Percentiles rank a stretch among this genome's conserved stretches.
These are phyloP conservation scores for Acrocephalus scirpaceus DNA, from an alignment of 2,797 vertebrate species.

Conservation along the genomic window DNA sequence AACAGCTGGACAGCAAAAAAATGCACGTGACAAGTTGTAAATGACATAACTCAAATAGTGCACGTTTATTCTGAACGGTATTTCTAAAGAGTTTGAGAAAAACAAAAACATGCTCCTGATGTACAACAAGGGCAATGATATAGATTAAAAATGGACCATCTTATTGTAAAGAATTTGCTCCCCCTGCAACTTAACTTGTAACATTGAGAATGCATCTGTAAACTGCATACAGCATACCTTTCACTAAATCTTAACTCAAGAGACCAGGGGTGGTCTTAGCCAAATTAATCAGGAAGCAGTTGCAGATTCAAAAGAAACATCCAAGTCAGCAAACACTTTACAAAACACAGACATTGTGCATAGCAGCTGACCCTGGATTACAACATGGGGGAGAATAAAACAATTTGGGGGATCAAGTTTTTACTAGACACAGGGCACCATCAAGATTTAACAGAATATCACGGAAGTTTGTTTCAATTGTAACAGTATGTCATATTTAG, in stretches of 20 bases:
- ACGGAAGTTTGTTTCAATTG: constrained; percentile 73
- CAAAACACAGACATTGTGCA: constrained; percentile 50
- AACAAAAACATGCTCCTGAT: constrained; percentile 66
- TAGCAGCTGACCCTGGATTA: constrained; percentile 57
- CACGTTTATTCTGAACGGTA: constrained; percentile 63
- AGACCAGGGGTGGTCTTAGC: constrained; percentile 18
- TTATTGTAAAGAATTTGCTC: constrained; percentile 45
- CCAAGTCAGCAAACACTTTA: constrained; percentile 60
- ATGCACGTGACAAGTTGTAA: neutral
- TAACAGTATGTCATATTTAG: constrained; percentile 73
- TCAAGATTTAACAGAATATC: constrained; percentile 70
- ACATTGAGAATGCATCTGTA: constrained; percentile 16
- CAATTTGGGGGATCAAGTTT: constrained; percentile 14
- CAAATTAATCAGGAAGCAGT: constrained; percentile 57
- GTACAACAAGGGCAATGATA: constrained; percentile 55
- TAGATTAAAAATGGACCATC: constrained; percentile 50
- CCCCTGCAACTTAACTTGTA: constrained; percentile 48
- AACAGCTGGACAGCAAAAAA: neutral
- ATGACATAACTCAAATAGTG: constrained; percentile 67
- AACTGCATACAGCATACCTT: constrained; percentile 24
- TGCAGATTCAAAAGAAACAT: constrained; percentile 58
- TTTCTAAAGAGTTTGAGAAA: constrained; percentile 66
- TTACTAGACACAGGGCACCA: constrained; percentile 73
- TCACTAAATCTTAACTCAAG: constrained; percentile 37
- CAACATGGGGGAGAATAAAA: constrained; percentile 16